Conservation (phyloP, 2,888 invertebrate species). For the Nomada ruficornis region DNA sequence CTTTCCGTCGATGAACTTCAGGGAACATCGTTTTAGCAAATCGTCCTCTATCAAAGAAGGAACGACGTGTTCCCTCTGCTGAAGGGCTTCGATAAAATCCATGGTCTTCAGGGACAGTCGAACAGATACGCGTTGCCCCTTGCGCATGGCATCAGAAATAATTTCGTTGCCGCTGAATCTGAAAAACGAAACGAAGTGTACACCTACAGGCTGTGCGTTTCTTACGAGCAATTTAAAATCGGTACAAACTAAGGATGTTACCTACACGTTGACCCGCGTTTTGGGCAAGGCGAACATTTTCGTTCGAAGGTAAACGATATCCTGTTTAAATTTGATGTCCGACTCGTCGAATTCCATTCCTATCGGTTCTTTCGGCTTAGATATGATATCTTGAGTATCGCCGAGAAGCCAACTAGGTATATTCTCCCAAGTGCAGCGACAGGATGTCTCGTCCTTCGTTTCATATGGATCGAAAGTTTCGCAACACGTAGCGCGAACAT, state of each 20-base stretch:
- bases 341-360: slow-evolving; percentile 65
- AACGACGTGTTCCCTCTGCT: slow-evolving; percentile 29
- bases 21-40: slow-evolving; percentile 38
- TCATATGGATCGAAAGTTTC: neutral
- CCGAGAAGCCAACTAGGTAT: slow-evolving; percentile 39
- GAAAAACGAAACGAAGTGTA: neutral
- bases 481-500: slow-evolving; percentile 3
- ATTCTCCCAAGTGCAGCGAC: slow-evolving; percentile 63
- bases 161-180: slow-evolving; percentile 10
- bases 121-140: neutral
- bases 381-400: slow-evolving; percentile 53
- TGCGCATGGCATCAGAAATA: neutral
- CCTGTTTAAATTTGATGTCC: slow-evolving; percentile 72
- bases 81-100: slow-evolving; percentile 43
- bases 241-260: neutral
- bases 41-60: slow-evolving; percentile 36
- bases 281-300: slow-evolving; percentile 59
- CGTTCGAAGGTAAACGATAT: slow-evolving; percentile 62
- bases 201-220: too few species aligned
- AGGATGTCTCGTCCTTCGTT: slow-evolving; percentile 23
- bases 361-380: slow-evolving; percentile 37
- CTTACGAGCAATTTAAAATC: too few species aligned
- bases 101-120: neutral
- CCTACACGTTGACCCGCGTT: slow-evolving; percentile 32
- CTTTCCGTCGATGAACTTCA: slow-evolving; percentile 67